Base-by-base conservation (phyloP, 1,140 invertebrate species). In the Pissodes strobi region DNA sequence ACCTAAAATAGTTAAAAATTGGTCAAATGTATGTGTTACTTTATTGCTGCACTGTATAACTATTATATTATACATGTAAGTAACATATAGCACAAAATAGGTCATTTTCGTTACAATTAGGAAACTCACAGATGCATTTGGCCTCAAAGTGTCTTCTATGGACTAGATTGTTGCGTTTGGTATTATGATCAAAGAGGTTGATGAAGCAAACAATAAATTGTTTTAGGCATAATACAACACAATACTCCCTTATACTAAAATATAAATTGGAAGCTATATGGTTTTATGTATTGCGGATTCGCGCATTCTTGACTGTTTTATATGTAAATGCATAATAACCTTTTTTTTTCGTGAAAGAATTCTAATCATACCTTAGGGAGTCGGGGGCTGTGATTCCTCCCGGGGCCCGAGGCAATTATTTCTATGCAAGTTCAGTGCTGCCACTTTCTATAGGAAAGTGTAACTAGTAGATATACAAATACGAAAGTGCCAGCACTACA, bases 1-100 rank as follows among this genome's bases (percentile, higher is more conserved):
- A n/a, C n/a, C n/a, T n/a, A n/a, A n/a, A n/a, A n/a, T n/a, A n/a
- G n/a, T n/a, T n/a, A n/a, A n/a, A n/a, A n/a, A n/a, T n/a, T n/a
- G n/a, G n/a, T n/a, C n/a, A n/a, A n/a, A n/a, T n/a, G n/a, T n/a
- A n/a, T n/a, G n/a, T n/a, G n/a, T n/a, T n/a, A n/a, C n/a, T n/a
- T n/a, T n/a, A n/a, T n/a, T n/a, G n/a, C n/a, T n/a, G n/a, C n/a
- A n/a, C n/a, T n/a, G n/a, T n/a, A n/a, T n/a, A n/a, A n/a, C n/a
- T n/a, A n/a, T n/a, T n/a, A n/a, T n/a, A n/a, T n/a, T n/a, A n/a
- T n/a, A n/a, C n/a, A n/a, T n/a, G n/a, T n/a, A n/a, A n/a, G n/a
- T n/a, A n/a, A n/a, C n/a, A n/a, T n/a, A n/a, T n/a, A n/a, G 38
- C 46, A 62, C 46, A 62, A 62, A 62, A 62, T 62, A 62, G 46